These are phyloP conservation scores for Anoplius nigerrimus DNA, from an alignment of 2,888 invertebrate genomes.

Conservation along the genomic window DNA sequence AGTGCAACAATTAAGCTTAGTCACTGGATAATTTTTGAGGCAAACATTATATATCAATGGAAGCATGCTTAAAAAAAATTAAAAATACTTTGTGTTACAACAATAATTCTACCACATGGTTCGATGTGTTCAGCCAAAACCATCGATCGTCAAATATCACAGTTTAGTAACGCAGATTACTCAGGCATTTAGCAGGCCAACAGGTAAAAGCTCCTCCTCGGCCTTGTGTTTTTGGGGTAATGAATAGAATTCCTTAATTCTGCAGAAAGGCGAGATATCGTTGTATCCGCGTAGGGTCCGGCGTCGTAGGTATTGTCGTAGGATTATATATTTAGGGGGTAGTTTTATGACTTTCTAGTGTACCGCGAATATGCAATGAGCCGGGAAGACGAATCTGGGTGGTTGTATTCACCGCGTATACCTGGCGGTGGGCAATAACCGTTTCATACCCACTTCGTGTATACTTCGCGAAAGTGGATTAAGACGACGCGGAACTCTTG, in stretches of 20 bases:
- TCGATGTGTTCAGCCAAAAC: too few species aligned
- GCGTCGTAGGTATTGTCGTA: not conserved
- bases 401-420: constrained; percentile 21
- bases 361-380: not conserved
- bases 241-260: constrained; percentile 2
- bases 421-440: constrained; percentile 19
- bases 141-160: too few species aligned
- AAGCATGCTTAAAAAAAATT: too few species aligned
- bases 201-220: too few species aligned
- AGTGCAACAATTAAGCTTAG: too few species aligned
- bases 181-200: too few species aligned
- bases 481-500: constrained; percentile 25
- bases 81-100: too few species aligned
- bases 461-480: constrained; percentile 12
- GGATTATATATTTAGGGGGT: not conserved
- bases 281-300: not conserved
- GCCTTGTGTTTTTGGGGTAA: not conserved
- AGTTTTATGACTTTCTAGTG: too few species aligned
- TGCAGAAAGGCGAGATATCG: constrained; percentile 16
- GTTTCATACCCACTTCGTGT: constrained; percentile 14
- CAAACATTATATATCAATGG: too few species aligned
- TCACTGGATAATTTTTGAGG: too few species aligned
- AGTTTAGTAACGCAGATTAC: too few species aligned
- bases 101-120: too few species aligned
- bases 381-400: constrained; percentile 16